Percentiles rank a stretch among this genome's conserved stretches.
phyloP scores from a whole-genome alignment of 2,113 vertebrate genomes.

The Limanda limanda region DNA sequence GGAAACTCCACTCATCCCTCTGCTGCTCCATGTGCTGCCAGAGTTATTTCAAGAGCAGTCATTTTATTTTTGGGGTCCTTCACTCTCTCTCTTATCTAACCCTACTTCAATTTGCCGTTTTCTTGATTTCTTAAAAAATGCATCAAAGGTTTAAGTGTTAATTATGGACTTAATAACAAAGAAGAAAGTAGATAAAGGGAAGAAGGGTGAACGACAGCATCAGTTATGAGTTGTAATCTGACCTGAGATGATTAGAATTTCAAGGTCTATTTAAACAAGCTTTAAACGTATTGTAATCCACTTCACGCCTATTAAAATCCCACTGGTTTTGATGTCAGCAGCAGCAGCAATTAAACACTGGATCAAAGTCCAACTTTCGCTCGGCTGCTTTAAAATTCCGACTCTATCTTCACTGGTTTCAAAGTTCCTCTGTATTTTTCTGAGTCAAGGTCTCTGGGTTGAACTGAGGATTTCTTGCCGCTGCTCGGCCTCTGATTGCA shows the following conservation, averaged over 20 bases:
- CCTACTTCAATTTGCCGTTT: background rate
- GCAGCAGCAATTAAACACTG: background rate
- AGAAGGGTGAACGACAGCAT: background rate
- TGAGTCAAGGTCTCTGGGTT: constrained; percentile 20
- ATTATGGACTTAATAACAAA: background rate
- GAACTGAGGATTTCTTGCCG: constrained; percentile 25
- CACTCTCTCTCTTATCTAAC: background rate
- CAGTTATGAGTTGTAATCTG: background rate
- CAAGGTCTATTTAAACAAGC: background rate
- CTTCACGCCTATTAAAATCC: background rate
- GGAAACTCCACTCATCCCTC: background rate
- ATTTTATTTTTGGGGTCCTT: background rate
- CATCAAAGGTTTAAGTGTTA: background rate
- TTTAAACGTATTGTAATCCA: background rate
- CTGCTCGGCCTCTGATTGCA: constrained; percentile 46
- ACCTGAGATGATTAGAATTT: background rate
- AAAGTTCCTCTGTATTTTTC: constrained; percentile 5
- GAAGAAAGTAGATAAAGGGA: background rate
- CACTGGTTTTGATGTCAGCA: background rate
- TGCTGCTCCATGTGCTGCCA: background rate
- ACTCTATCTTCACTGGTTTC: constrained; percentile 12
- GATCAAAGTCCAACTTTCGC: background rate
- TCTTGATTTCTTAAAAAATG: background rate
- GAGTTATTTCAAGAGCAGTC: constrained; percentile 9
- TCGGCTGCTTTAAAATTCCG: background rate